Evolutionary conservation across 1,140 invertebrate species (phyloP).

Genomic region (Drosophila kanapiae): DNA sequence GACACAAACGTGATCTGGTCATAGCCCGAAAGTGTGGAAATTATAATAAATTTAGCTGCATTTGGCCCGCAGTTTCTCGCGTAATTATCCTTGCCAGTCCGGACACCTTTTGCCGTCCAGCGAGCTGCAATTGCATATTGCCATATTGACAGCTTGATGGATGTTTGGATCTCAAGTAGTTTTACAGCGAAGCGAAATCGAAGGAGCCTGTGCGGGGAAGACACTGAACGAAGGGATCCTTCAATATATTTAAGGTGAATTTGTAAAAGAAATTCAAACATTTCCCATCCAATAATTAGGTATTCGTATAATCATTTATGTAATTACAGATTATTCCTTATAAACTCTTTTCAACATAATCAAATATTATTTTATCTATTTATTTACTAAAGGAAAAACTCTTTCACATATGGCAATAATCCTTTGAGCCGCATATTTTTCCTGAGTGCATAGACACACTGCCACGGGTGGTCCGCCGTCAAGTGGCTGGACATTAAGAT

Average conservation of each 20-base stretch:
- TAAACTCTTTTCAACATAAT: background rate
- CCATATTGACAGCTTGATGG: constrained; percentile 80
- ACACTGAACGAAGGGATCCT: background rate
- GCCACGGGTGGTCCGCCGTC: constrained; percentile 68
- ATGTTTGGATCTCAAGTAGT: constrained; percentile 61
- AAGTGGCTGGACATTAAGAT: constrained; percentile 62
- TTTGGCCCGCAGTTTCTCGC: constrained; percentile 63
- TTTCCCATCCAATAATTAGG: background rate
- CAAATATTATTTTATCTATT: background rate
- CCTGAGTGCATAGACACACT: constrained; percentile 14
- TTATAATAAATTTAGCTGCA: constrained; percentile 77
- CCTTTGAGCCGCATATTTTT: too few species aligned
- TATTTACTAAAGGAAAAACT: background rate
- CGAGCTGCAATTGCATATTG: constrained; percentile 57
- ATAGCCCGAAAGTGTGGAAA: constrained; percentile 71
- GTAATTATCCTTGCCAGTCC: constrained; percentile 67
- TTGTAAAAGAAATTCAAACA: background rate
- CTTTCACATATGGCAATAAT: too few species aligned
- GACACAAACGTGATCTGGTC: constrained; percentile 54
- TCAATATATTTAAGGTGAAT: background rate
- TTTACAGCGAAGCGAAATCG: constrained; percentile 56
- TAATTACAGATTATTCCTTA: background rate
- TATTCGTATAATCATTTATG: background rate
- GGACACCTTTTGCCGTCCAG: constrained; percentile 6
- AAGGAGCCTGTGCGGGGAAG: constrained; percentile 39